Conservation (phyloP, 1,140 invertebrate species). For the Acromyrmex charruanus region DNA sequence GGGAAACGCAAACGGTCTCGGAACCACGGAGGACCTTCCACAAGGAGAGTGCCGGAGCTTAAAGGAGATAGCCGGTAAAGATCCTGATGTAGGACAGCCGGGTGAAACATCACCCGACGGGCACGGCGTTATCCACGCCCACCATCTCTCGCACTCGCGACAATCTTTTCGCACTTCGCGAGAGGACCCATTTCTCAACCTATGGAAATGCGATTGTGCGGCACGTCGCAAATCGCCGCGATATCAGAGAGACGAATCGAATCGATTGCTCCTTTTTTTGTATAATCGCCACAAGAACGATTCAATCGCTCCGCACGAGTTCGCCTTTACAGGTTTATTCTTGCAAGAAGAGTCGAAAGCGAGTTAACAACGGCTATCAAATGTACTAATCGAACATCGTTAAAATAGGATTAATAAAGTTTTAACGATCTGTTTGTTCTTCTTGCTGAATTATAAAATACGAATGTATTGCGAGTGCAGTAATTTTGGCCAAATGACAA, state of each 20-base stretch:
- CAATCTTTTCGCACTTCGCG: conserved; percentile 64
- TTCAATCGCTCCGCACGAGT: conserved; percentile 21
- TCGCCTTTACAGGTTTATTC: not conserved
- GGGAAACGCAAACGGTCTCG: conserved; percentile 57
- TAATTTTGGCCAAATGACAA: not conserved
- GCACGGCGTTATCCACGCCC: conserved; percentile 64
- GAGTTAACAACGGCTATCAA: not conserved
- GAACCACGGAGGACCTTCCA: conserved; percentile 51
- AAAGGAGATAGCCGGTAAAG: conserved; percentile 82
- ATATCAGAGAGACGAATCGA: conserved; percentile 41
- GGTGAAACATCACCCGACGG: conserved; percentile 67
- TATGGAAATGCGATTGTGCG: conserved; percentile 82
- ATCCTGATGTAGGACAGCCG: conserved; percentile 70
- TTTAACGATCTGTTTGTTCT: not conserved
- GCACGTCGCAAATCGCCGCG: conserved; percentile 43
- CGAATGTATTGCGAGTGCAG: not conserved
- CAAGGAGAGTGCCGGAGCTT: conserved; percentile 67
- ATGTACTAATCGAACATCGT: not conserved
- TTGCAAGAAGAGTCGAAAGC: not conserved
- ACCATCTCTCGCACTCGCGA: conserved; percentile 64
- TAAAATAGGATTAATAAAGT: not conserved
- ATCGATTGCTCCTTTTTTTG: conserved; percentile 34
- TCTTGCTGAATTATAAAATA: not conserved
- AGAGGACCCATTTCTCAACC: conserved; percentile 83
- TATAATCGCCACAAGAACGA: conserved; percentile 15